These are phyloP conservation scores for Cylas formicarius DNA, from an alignment of 1,140 invertebrate genomes.

Conservation along the genomic window DNA sequence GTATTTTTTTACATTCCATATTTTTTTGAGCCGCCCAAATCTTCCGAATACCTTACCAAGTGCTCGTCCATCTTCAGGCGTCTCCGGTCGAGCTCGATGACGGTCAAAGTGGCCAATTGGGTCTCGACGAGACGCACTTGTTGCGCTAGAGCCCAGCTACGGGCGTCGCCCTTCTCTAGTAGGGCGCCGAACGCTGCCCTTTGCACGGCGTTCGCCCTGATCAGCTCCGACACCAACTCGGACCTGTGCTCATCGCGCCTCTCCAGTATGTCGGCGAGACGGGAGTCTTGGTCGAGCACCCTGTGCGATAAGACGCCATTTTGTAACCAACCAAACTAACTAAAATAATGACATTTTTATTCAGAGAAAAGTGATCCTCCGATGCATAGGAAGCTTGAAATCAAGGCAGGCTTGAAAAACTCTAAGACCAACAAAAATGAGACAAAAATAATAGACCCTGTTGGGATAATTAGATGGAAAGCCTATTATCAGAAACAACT, in stretches of 20 bases:
- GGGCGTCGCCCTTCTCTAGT: conserved; percentile 64
- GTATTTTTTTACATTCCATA: too few species aligned
- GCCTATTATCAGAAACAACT: too few species aligned
- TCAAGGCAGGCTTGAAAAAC: too few species aligned
- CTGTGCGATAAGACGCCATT: conserved; percentile 37
- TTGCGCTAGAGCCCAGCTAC: conserved; percentile 65
- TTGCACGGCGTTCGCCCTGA: conserved; percentile 63
- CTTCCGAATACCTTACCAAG: conserved; percentile 47
- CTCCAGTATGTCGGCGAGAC: conserved; percentile 52
- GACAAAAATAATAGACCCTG: too few species aligned
- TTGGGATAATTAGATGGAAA: too few species aligned
- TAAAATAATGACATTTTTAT: background rate
- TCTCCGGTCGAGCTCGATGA: conserved; percentile 65
- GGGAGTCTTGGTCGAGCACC: conserved; percentile 50
- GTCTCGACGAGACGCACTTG: conserved; percentile 71
- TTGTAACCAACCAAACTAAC: conserved; percentile 1
- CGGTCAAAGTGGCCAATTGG: conserved; percentile 65
- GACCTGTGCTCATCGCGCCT: conserved; percentile 53
- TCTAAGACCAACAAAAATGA: too few species aligned
- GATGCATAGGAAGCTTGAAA: too few species aligned
- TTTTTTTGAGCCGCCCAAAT: too few species aligned
- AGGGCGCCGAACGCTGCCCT: conserved; percentile 65
- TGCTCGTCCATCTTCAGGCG: conserved; percentile 61
- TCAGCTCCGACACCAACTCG: conserved; percentile 51
- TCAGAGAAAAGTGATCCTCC: background rate